These are phyloP conservation scores for Tursiops truncatus DNA, from an alignment of 2,113 vertebrate genomes.

Conservation along the genomic window DNA sequence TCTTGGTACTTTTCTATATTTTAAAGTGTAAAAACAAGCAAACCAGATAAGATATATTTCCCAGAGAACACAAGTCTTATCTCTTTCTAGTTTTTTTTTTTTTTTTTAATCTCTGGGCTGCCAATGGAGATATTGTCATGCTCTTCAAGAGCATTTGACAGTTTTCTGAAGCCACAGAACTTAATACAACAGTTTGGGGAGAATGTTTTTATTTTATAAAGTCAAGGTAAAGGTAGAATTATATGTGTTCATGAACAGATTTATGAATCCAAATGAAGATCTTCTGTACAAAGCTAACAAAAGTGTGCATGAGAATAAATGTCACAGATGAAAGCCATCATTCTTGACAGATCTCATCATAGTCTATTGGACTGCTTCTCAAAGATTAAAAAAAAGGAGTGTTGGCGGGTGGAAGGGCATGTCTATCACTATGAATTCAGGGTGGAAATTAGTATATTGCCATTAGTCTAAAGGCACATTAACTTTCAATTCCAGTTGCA, in stretches of 20 bases:
- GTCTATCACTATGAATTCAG: slow-evolving; percentile 36
- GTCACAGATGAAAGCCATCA: slow-evolving; percentile 77
- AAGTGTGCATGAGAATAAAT: slow-evolving; percentile 78
- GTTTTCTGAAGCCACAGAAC: slow-evolving; percentile 71
- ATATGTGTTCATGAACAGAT: slow-evolving; percentile 76
- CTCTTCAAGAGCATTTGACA: slow-evolving; percentile 47
- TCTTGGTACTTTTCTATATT: not conserved
- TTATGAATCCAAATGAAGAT: slow-evolving; percentile 80
- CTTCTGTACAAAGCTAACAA: slow-evolving; percentile 76
- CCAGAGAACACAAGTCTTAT: not conserved
- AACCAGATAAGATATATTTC: not conserved
- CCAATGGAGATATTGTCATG: slow-evolving; percentile 68
- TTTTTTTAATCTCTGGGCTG: slow-evolving; percentile 27
- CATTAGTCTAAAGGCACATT: not conserved
- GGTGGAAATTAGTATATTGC: slow-evolving; percentile 44
- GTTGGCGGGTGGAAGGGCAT: not conserved
- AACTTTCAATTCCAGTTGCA: slow-evolving; percentile 32
- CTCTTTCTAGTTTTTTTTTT: not conserved
- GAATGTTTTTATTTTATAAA: slow-evolving; percentile 64
- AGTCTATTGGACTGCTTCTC: slow-evolving; percentile 60
- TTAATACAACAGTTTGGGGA: slow-evolving; percentile 70
- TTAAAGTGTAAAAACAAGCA: not conserved
- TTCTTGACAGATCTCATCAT: slow-evolving; percentile 69
- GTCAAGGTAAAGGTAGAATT: slow-evolving; percentile 75
- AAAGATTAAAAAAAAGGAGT: slow-evolving; percentile 64